phyloP scores from a whole-genome alignment of 2,797 vertebrate species.

The Arnoldichthys spilopterus region DNA sequence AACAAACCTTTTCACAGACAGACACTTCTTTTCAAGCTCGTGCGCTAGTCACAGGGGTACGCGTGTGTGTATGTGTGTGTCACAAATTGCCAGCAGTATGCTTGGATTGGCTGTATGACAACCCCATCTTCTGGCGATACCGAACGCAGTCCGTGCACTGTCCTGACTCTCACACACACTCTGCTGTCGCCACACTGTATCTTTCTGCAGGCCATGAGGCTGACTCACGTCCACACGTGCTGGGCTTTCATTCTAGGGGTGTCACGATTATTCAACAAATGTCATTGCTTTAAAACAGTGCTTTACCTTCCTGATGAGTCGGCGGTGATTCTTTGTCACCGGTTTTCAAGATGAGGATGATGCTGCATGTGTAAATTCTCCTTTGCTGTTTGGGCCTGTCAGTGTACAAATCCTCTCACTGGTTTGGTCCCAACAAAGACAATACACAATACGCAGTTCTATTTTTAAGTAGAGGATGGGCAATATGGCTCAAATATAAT shows the following conservation, averaged over 20 bases:
- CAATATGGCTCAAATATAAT: too few species aligned
- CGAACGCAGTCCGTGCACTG: slow-evolving; percentile 9
- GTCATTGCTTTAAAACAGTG: neutral
- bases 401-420: too few species aligned
- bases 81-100: neutral
- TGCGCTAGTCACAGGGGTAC: neutral
- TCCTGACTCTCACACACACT: neutral
- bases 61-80: slow-evolving; percentile 1
- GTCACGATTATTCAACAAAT: neutral
- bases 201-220: neutral
- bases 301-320: neutral
- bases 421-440: too few species aligned
- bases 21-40: neutral
- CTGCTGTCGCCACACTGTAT: neutral
- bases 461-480: too few species aligned
- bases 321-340: neutral
- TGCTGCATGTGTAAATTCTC: too few species aligned
- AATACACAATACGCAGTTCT: too few species aligned
- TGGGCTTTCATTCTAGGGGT: neutral
- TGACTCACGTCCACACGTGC: neutral
- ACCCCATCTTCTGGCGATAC: slow-evolving; percentile 74
- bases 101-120: slow-evolving; percentile 41
- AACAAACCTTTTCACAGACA: neutral
- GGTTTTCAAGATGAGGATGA: neutral
- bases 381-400: too few species aligned